Conservation (phyloP, 2,113 vertebrate genomes). For the Scalopus aquaticus region DNA sequence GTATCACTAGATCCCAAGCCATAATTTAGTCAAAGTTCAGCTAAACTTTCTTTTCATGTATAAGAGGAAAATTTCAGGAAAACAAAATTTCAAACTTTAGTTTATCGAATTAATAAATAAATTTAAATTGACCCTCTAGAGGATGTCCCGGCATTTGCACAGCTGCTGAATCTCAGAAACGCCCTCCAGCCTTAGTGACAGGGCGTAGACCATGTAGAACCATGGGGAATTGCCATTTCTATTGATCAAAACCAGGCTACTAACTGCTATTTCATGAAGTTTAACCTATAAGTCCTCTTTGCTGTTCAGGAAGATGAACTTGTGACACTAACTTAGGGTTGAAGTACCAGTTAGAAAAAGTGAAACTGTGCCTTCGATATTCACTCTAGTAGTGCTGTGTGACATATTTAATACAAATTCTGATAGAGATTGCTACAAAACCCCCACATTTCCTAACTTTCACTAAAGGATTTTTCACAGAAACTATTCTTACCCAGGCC, state of each 20-base stretch:
- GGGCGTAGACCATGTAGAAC: not conserved
- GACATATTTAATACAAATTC: not conserved
- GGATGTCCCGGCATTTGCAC: not conserved
- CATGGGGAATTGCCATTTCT: not conserved
- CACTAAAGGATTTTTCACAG: not conserved
- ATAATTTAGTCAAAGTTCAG: not conserved
- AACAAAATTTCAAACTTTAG: slow-evolving; percentile 2
- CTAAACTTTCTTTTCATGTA: not conserved
- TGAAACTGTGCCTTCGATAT: not conserved
- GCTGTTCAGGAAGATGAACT: not conserved
- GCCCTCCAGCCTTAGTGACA: not conserved
- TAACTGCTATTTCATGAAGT: not conserved
- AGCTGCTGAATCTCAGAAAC: not conserved
- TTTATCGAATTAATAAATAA: slow-evolving; percentile 29
- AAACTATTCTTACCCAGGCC: not conserved
- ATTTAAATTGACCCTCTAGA: not conserved
- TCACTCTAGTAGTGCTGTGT: slow-evolving; percentile 20
- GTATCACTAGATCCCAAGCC: not conserved
- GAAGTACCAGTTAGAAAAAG: not conserved
- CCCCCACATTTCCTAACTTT: not conserved
- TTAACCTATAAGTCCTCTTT: not conserved
- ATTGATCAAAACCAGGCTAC: not conserved
- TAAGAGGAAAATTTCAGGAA: not conserved
- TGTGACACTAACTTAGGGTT: not conserved
- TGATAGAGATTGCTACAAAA: not conserved